Conservation (phyloP, 2,888 invertebrate species). For the Ochlodes sylvanus region DNA sequence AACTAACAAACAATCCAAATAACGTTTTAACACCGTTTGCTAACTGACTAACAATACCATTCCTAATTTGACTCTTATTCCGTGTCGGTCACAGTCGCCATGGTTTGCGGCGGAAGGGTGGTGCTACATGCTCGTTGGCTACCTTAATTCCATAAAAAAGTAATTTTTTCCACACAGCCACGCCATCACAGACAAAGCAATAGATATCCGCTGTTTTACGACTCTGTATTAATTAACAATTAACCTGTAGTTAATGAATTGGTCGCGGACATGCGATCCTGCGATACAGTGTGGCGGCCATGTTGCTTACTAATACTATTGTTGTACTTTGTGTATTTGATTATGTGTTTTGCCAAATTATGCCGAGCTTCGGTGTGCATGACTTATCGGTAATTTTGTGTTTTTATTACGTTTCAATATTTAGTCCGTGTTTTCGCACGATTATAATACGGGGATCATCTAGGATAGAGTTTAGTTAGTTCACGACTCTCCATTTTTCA, state of each 20-base stretch:
- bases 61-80: no score
- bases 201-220: constrained; percentile 1
- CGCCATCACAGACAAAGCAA: neutral
- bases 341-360: neutral
- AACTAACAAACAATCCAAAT: no score
- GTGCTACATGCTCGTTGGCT: no score
- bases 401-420: neutral
- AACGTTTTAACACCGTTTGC: no score
- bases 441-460: no score
- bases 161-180: neutral
- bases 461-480: no score
- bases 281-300: neutral
- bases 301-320: neutral
- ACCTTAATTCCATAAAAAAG: neutral
- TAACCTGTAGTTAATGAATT: constrained; percentile 2
- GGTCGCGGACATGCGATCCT: constrained; percentile 5
- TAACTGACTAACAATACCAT: no score
- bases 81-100: no score
- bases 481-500: no score
- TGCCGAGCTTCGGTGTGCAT: neutral
- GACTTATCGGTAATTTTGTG: neutral
- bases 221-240: constrained; percentile 23
- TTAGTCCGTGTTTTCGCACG: no score
- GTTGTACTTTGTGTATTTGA: neutral
- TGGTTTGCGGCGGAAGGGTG: no score